Base-by-base conservation (phyloP, 2,113 vertebrate species). In the Tachuris rubrigastra region DNA sequence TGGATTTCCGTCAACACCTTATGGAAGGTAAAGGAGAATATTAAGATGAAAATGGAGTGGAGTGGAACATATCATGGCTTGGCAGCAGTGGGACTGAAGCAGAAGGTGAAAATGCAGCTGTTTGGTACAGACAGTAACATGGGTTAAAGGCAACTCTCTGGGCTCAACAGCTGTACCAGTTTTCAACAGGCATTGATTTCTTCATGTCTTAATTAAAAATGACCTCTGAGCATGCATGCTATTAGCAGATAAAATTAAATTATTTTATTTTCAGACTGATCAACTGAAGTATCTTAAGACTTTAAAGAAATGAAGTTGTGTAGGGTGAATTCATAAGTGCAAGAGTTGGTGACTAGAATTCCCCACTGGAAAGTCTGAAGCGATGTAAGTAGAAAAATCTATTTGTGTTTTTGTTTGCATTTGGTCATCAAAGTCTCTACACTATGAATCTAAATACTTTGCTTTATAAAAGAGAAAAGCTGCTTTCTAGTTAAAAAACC, bases 1-100 rank as follows among this genome's bases (percentile, higher is more conserved):
- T 77, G 67, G 59, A 63, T 91, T 97, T 80, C 11, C 49, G 33
- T 53, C 84, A 4, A 91, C 93, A 28, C 93, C 99, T 98, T 97
- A 90, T 98, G 44, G 98, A 98, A 88, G 98, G 98, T 56, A 96
- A 98, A 79, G 98, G 98, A 44, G 94, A 98, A 6, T 98, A 98
- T 83, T 98, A 97, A 60, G 97, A 98, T 63, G 83, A 91, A 81
- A 94, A 97, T 30, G 21, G 96, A 98, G 31, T 98, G 98, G 98
- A 98, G 28, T 98, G 98, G 98, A 47, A 97, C 87, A 37, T 99
- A 99, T 93, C 97, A 98, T n/a, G 95, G 97, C 91, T 98, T 92
- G 50, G 98, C 98, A 90, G 98, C 98, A 30, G 95, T 97, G 19
- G 98, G 98, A 39, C 97, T 99, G 69, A 98, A 94, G 93, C 93